phyloP scores from a whole-genome alignment of 1,140 invertebrate genomes.

The Pachypsylla venusta region DNA sequence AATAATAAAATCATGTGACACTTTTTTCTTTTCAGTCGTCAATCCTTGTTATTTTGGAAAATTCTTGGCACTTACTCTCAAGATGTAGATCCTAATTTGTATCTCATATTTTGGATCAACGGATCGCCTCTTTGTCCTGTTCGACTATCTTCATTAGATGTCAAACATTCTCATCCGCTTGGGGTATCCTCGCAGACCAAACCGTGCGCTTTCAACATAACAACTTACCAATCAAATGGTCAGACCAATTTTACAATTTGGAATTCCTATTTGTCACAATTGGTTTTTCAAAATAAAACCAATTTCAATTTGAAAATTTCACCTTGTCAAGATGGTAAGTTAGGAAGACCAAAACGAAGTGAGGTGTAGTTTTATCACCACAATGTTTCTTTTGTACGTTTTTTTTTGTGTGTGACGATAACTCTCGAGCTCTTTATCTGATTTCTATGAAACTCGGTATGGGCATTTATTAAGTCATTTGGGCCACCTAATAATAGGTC shows the following conservation, averaged over 20 bases:
- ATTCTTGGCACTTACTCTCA: background rate
- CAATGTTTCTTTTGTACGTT: too few relatives aligned
- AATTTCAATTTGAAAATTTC: background rate
- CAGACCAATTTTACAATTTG: background rate
- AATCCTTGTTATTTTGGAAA: background rate
- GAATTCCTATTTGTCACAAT: background rate
- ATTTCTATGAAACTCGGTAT: too few relatives aligned
- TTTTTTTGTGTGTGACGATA: too few relatives aligned
- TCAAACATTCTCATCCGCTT: background rate
- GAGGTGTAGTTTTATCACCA: too few relatives aligned
- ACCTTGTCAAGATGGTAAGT: background rate
- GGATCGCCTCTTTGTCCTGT: background rate
- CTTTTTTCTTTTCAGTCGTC: background rate
- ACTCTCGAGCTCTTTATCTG: too few relatives aligned
- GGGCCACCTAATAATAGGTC: too few relatives aligned
- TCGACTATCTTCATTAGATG: background rate
- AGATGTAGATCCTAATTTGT: background rate
- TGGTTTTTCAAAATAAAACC: background rate
- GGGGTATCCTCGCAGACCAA: background rate
- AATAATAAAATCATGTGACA: background rate
- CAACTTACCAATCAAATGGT: background rate
- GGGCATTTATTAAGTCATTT: too few relatives aligned
- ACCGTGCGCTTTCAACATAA: background rate
- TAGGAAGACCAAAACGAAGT: too few relatives aligned
- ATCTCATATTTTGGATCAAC: slow-evolving; percentile 1